phyloP scores from a whole-genome alignment of 2,113 vertebrate species.

The Platichthys flesus region DNA sequence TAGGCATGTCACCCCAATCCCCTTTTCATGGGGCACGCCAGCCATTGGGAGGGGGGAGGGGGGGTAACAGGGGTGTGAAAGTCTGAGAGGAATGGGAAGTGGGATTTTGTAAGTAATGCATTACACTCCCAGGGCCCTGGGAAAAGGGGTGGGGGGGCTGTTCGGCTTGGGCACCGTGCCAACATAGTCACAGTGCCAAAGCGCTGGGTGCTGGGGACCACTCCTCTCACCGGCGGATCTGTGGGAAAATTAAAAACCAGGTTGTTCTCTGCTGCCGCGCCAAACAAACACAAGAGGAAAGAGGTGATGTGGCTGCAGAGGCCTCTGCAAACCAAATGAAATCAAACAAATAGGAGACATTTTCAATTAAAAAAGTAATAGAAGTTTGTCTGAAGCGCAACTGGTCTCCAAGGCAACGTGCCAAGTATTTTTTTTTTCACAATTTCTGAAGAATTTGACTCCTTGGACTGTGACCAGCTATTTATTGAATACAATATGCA shows the following conservation, averaged over 20 bases:
- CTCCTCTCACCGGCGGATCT: conserved; percentile 62
- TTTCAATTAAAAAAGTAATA: background rate
- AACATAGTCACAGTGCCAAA: conserved; percentile 80
- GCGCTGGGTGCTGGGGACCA: conserved; percentile 63
- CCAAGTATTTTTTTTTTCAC: conserved; percentile 16
- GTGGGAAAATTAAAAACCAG: conserved; percentile 77
- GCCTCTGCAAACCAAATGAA: conserved; percentile 25
- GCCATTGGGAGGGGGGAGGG: conserved; percentile 32
- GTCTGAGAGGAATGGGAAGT: conserved; percentile 80
- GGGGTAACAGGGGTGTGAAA: conserved; percentile 59
- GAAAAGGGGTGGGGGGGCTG: conserved; percentile 66
- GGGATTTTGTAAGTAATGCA: conserved; percentile 80
- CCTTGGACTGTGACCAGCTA: conserved; percentile 23
- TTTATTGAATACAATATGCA: conserved; percentile 16
- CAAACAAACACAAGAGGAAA: conserved; percentile 18
- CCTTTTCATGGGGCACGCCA: conserved; percentile 63
- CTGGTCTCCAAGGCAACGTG: conserved; percentile 48
- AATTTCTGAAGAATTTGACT: conserved; percentile 29
- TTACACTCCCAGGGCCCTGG: conserved; percentile 76
- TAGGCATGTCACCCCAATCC: conserved; percentile 66
- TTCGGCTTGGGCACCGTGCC: conserved; percentile 72
- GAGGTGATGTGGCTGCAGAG: background rate
- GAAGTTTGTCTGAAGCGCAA: conserved; percentile 18
- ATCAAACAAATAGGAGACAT: conserved; percentile 18
- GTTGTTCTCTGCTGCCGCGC: conserved; percentile 55